A percentile compares a stretch with the other conserved stretches of the same genome.
Conservation (phyloP, 64 coral and sea anemone species). For the Actinia equina region DNA sequence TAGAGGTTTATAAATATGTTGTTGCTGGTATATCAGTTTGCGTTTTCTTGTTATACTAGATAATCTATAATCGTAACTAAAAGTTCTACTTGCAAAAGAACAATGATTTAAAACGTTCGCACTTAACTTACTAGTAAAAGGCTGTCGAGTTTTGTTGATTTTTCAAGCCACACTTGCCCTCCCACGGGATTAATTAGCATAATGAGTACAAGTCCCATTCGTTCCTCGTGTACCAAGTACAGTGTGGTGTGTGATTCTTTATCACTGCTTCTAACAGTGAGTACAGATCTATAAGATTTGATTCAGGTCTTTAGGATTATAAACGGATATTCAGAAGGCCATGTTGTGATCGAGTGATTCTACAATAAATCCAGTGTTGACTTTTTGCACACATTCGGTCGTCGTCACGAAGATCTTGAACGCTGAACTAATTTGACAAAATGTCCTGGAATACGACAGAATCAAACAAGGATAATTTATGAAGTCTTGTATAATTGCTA, state of each 20-base stretch:
- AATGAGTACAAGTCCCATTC: neutral
- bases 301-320: too few relatives aligned
- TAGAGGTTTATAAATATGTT: too few relatives aligned
- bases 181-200: constrained; percentile 1
- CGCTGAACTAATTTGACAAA: neutral
- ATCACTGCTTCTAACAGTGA: neutral
- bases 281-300: too few relatives aligned
- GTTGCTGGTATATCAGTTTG: too few relatives aligned
- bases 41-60: too few relatives aligned
- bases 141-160: neutral
- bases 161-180: neutral
- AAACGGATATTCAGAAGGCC: neutral
- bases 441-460: neutral
- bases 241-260: neutral
- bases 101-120: neutral
- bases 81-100: neutral
- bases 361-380: neutral
- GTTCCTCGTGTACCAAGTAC: neutral
- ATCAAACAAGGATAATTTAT: constrained; percentile 3
- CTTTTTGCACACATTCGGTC: neutral
- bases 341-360: neutral
- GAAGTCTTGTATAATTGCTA: neutral
- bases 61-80: too few relatives aligned
- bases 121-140: neutral
- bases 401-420: neutral